Evolutionary conservation across 2,113 vertebrate species (phyloP), one percentile per base, ranked within the genome.

Genomic region (Vulpes ferrilata): DNA sequence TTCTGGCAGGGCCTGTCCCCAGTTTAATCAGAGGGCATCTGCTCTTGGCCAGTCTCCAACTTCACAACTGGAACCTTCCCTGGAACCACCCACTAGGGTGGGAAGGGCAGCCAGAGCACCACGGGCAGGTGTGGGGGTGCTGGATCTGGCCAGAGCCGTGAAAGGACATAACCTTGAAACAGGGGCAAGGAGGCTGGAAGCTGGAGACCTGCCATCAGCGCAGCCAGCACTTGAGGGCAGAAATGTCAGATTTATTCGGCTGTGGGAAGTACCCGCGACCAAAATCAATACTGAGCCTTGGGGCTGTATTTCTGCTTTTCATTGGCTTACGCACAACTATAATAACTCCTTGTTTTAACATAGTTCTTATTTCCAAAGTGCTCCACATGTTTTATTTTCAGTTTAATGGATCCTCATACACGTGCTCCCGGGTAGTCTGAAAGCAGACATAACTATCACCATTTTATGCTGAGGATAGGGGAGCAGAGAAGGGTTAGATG

Each of bases 291-390:
- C 93, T 23, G 90, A 93, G 97, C 97, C 97, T 98, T 88, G 79
- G 93, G 94, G 98, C 94, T 96, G 74, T 97, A 97, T 98, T 97
- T 97, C 96, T 97, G 83, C 48, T 96, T 97, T 95, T 95, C 97
- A 95, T 69, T 95, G 96, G 94, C 94, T 94, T 88, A 73, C 1
- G 7, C 85, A 86, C 92, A 69, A 79, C 94, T 59, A 69, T 95
- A 97, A 97, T 97, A 97, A 98, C 95, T 97, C 96, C 97, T 98
- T 95, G 95, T 97, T 98, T 98, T 97, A 98, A 90, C 96, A 97
- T 94, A 90, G 97, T 95, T 97, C 96, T 97, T 96, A 94, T 94
- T 97, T 97, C 94, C 90, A 96, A 86, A 88, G 88, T 94, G 95
- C 38, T 81, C 84, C 78, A 93, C 90, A 16, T 96, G 97, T 96